phyloP scores from a whole-genome alignment of 2,888 invertebrate species.

The Margaritifera margaritifera region DNA sequence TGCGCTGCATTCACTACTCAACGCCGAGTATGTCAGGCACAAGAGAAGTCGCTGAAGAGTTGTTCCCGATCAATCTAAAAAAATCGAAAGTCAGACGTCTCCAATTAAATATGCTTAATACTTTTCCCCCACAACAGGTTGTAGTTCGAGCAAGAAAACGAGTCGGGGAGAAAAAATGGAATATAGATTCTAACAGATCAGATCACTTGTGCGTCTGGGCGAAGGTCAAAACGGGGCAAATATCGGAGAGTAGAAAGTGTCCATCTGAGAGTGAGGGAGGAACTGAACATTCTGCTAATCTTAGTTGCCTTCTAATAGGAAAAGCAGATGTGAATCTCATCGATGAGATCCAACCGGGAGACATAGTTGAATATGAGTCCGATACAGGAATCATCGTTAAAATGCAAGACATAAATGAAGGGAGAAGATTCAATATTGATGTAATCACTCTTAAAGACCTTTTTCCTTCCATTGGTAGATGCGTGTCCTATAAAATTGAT shows the following conservation, averaged over 20 bases:
- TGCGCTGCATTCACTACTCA: conserved; percentile 12
- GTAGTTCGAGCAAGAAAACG: conserved; percentile 5
- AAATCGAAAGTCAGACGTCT: not conserved
- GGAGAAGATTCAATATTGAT: conserved; percentile 7
- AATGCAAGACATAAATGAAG: not conserved
- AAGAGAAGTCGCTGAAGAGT: conserved; percentile 10
- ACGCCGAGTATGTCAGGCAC: not conserved
- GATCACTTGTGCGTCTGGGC: conserved; percentile 16
- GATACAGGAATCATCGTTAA: not conserved
- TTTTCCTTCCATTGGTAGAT: not conserved
- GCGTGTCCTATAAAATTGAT: conserved; percentile 1
- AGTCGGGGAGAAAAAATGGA: conserved; percentile 12
- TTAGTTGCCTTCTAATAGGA: conserved; percentile 1
- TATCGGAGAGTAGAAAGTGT: not conserved
- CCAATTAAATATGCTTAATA: conserved; percentile 1
- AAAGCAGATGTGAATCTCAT: conserved; percentile 3
- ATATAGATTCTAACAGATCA: not conserved
- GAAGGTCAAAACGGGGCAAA: not conserved
- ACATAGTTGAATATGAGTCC: conserved; percentile 2
- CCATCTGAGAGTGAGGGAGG: not conserved
- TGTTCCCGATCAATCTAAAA: not conserved
- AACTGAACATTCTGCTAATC: not conserved
- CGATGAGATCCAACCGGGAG: not conserved
- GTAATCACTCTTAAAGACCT: not conserved
- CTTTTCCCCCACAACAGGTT: not conserved